These are phyloP conservation scores for Erebia aethiops DNA, from an alignment of 2,888 invertebrate genomes.

Conservation along the genomic window DNA sequence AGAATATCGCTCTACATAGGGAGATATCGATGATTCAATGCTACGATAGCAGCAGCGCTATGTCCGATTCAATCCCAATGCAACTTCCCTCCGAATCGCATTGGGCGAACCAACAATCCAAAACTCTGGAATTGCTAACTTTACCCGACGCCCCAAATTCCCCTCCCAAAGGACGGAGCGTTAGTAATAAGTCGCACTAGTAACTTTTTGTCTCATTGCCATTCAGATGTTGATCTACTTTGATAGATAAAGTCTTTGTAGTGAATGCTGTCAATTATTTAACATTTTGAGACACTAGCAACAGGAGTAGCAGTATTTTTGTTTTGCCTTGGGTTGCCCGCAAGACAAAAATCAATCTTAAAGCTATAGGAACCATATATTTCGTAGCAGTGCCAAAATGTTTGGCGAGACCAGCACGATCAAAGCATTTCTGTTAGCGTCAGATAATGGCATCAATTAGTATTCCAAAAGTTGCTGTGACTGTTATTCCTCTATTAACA, in stretches of 20 bases:
- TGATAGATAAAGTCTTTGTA: background rate
- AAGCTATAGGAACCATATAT: too few relatives aligned
- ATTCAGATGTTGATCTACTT: background rate
- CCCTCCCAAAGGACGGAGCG: slow-evolving; percentile 8
- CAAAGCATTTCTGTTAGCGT: too few relatives aligned
- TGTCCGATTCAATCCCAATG: slow-evolving; percentile 23
- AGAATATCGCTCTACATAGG: slow-evolving; percentile 5
- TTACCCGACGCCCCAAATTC: background rate
- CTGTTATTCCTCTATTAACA: too few relatives aligned
- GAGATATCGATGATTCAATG: slow-evolving; percentile 20
- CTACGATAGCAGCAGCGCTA: slow-evolving; percentile 15
- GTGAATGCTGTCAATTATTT: too few relatives aligned
- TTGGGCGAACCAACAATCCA: slow-evolving; percentile 22
- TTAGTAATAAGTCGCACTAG: background rate
- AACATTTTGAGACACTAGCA: too few relatives aligned
- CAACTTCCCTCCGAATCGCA: slow-evolving; percentile 20
- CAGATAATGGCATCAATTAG: too few relatives aligned
- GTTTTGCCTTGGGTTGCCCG: too few relatives aligned
- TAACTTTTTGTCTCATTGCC: background rate
- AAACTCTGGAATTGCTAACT: slow-evolving; percentile 25
- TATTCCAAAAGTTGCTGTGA: too few relatives aligned
- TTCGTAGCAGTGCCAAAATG: too few relatives aligned
- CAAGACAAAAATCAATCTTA: too few relatives aligned
- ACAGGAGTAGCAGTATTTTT: too few relatives aligned
- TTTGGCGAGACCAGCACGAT: too few relatives aligned